These are phyloP conservation scores for Crocuta crocuta DNA, from an alignment of 2,113 vertebrate genomes.

Conservation along the genomic window DNA sequence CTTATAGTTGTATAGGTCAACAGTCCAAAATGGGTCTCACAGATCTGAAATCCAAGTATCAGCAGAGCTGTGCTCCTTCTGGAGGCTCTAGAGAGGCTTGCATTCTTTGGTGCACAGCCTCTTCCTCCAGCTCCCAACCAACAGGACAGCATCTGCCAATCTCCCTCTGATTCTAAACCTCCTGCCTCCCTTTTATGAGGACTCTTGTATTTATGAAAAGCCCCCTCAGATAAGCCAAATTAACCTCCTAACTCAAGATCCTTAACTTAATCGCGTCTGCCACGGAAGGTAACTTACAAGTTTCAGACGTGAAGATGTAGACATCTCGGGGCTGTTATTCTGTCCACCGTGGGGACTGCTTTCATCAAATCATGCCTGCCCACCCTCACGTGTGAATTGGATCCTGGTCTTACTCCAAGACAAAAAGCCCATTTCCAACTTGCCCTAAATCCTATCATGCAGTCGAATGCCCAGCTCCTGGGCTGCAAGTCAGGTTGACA, in stretches of 20 bases:
- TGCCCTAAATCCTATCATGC: neutral
- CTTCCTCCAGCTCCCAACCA: neutral
- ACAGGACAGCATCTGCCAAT: neutral
- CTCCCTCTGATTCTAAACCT: neutral
- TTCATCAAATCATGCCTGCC: neutral
- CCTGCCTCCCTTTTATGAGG: neutral
- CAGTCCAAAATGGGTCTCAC: neutral
- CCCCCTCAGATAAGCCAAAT: too few relatives aligned
- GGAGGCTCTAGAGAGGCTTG: neutral
- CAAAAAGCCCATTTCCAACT: constrained; percentile 25
- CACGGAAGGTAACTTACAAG: neutral
- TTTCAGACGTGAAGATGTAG: neutral
- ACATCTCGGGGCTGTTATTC: neutral
- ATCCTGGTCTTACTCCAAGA: constrained; percentile 35
- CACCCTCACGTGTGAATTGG: neutral
- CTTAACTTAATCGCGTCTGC: neutral
- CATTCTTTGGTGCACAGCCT: neutral
- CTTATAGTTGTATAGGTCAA: neutral
- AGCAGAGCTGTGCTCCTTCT: too few relatives aligned
- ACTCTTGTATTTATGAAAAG: neutral
- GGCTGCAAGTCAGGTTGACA: neutral
- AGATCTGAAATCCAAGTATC: neutral
- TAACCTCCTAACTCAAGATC: neutral
- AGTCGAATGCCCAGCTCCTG: neutral
- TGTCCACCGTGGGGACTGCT: neutral